These are phyloP conservation scores for Scolanthus callimorphus DNA, from an alignment of 92 coral and sea anemone genomes.

Conservation along the genomic window DNA sequence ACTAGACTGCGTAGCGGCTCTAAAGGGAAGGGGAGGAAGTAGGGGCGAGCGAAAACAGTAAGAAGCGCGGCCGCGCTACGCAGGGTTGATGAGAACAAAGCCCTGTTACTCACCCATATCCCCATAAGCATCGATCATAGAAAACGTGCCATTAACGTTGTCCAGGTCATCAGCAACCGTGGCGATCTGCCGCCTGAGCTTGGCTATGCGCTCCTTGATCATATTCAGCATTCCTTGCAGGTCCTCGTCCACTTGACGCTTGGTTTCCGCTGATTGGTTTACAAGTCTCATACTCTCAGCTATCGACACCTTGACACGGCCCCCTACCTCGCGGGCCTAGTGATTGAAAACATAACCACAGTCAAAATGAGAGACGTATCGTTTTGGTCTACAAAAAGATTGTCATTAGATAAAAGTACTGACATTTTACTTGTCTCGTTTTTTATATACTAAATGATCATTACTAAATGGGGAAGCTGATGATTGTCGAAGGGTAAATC, in stretches of 20 bases:
- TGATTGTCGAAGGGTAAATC: too few relatives aligned
- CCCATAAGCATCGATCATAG: constrained; percentile 33
- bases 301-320: constrained; percentile 41
- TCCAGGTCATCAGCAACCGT: constrained; percentile 37
- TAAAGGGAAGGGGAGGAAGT: too few relatives aligned
- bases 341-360: background rate
- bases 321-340: constrained; percentile 50
- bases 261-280: constrained; percentile 23
- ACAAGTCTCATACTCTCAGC: constrained; percentile 26
- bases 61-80: too few relatives aligned
- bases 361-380: too few relatives aligned
- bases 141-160: constrained; percentile 28
- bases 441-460: too few relatives aligned
- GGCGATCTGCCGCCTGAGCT: constrained; percentile 48
- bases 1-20: too few relatives aligned
- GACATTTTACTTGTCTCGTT: too few relatives aligned
- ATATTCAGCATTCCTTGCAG: constrained; percentile 39
- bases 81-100: too few relatives aligned
- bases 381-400: too few relatives aligned
- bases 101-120: constrained; percentile 68
- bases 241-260: constrained; percentile 55
- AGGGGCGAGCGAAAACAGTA: too few relatives aligned
- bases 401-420: too few relatives aligned
- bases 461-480: too few relatives aligned
- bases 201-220: constrained; percentile 46